A percentile compares a stretch with the other conserved stretches of the same genome.
Conservation (phyloP, 1,140 invertebrate genomes). For the Halyomorpha halys region DNA sequence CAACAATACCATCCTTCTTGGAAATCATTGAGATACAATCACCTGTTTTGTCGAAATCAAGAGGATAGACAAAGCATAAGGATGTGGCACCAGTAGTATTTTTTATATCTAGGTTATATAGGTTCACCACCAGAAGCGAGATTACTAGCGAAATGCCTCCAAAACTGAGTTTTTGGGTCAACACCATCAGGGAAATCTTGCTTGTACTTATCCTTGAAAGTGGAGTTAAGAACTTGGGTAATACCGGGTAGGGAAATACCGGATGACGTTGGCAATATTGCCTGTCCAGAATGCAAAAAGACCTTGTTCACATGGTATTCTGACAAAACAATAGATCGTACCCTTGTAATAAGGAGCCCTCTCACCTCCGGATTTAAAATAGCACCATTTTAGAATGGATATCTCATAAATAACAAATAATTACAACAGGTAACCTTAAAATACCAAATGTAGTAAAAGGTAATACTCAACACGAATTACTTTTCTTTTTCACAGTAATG, state of each 20-base stretch:
- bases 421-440: too few species aligned
- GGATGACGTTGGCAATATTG: conserved; percentile 84
- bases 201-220: conserved; percentile 89
- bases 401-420: too few species aligned
- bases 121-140: conserved; percentile 87
- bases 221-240: conserved; percentile 91
- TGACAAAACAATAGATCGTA: conserved; percentile 75
- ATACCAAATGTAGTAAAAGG: too few species aligned
- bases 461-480: too few species aligned
- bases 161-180: conserved; percentile 83
- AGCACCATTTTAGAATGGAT: too few species aligned
- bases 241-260: conserved; percentile 94
- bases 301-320: conserved; percentile 79
- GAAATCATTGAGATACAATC: conserved; percentile 82
- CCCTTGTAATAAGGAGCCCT: too few species aligned
- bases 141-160: conserved; percentile 76
- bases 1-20: conserved; percentile 74
- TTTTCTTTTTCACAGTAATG: too few species aligned
- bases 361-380: too few species aligned
- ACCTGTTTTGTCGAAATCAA: conserved; percentile 78
- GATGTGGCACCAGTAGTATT: conserved; percentile 90
- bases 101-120: too few species aligned
- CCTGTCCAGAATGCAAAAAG: conserved; percentile 82
- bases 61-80: conserved; percentile 88
- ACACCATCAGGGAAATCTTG: conserved; percentile 70